Percentiles rank a stretch among this genome's conserved stretches.
Evolutionary conservation across 23 tunicate genomes (phyloP).

Genomic region (Aplidium turbinatum): DNA sequence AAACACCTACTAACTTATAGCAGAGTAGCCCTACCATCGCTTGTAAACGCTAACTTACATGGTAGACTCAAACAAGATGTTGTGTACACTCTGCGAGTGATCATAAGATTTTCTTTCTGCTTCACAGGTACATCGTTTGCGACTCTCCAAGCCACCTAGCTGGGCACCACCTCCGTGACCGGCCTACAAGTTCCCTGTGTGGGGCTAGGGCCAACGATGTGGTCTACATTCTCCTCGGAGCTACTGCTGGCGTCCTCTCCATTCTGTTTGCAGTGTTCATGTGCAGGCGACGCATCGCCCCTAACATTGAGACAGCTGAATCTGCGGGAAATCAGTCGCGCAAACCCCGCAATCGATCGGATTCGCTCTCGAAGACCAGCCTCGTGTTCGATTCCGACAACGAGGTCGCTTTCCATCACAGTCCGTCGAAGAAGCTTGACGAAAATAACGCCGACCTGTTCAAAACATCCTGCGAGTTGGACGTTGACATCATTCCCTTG

Average conservation of each 20-base stretch:
- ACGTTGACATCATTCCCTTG: background rate
- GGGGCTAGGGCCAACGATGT: background rate
- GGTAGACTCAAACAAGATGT: background rate
- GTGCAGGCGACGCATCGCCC: conserved; percentile 14
- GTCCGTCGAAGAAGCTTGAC: background rate
- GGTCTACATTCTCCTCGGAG: background rate
- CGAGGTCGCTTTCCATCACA: too few species aligned
- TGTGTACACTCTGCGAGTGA: background rate
- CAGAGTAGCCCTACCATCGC: too few species aligned
- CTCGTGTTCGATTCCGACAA: conserved; percentile 11
- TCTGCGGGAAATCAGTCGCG: background rate
- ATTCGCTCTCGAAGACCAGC: background rate
- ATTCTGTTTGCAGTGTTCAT: conserved; percentile 6
- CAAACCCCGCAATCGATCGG: background rate
- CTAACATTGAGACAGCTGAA: background rate
- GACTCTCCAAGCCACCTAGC: conserved; percentile 5
- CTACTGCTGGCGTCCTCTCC: background rate
- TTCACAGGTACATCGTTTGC: background rate
- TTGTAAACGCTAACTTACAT: too few species aligned
- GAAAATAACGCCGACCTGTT: conserved; percentile 3
- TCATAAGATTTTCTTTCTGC: background rate
- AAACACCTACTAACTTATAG: too few species aligned
- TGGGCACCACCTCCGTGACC: background rate
- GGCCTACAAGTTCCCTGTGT: background rate
- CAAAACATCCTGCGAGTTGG: background rate